These are phyloP conservation scores for Leptogaster cylindrica DNA, from an alignment of 2,888 invertebrate genomes.

Conservation along the genomic window DNA sequence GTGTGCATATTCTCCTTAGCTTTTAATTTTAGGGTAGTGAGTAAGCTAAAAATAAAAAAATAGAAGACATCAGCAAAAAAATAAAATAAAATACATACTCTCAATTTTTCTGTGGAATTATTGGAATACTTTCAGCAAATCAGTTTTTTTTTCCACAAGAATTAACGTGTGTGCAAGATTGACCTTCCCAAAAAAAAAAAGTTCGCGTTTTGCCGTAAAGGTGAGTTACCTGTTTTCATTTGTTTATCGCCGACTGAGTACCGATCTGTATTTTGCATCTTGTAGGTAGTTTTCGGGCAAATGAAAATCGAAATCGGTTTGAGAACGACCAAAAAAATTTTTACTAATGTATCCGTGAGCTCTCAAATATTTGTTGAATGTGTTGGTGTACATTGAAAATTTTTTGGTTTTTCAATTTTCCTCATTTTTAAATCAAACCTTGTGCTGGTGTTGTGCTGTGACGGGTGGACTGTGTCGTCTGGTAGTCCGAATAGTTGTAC, in stretches of 20 bases:
- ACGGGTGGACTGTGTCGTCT: slow-evolving; percentile 13
- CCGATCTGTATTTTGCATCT: too few relatives aligned
- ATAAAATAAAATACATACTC: too few relatives aligned
- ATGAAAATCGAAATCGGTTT: slow-evolving; percentile 15
- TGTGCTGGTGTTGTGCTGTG: slow-evolving; percentile 21
- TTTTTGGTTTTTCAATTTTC: slow-evolving; percentile 34
- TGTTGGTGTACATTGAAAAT: slow-evolving; percentile 30
- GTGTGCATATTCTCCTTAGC: slow-evolving; percentile 21
- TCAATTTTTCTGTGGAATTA: neutral
- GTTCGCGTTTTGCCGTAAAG: too few relatives aligned
- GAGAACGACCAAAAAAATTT: slow-evolving; percentile 12
- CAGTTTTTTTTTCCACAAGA: neutral
- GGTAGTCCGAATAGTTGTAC: slow-evolving; percentile 14
- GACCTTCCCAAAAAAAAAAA: neutral
- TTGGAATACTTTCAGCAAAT: neutral
- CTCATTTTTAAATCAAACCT: slow-evolving; percentile 34
- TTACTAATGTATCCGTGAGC: neutral
- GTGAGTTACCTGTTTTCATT: too few relatives aligned
- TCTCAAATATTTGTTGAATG: neutral
- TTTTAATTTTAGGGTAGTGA: slow-evolving; percentile 38
- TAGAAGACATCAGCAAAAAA: slow-evolving; percentile 12
- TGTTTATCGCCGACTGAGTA: neutral
- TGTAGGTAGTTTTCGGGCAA: too few relatives aligned
- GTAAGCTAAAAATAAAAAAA: slow-evolving; percentile 35
- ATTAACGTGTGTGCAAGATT: too few relatives aligned